Conservation (phyloP, 30 jellyfish, hydroid and myxozoan genomes). For the Hydractinia symbiolongicarpus region DNA sequence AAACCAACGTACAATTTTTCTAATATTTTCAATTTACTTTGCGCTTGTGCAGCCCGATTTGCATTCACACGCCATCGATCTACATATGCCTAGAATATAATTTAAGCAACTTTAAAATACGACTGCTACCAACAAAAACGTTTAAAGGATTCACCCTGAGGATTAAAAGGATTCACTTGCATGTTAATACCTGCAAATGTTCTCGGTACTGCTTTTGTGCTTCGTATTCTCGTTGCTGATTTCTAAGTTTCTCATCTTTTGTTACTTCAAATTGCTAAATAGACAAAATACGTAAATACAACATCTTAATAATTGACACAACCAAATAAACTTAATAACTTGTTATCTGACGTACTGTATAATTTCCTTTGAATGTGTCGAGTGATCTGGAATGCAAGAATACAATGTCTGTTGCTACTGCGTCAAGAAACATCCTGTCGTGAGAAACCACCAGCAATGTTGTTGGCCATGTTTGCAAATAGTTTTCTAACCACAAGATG, state of each 20-base stretch:
- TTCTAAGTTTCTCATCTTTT: conserved; percentile 70
- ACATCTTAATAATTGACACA: too few relatives aligned
- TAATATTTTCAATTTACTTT: conserved; percentile 86
- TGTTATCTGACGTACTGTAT: conserved; percentile 45
- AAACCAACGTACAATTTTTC: conserved; percentile 77
- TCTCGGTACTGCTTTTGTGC: conserved; percentile 97
- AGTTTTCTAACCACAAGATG: conserved; percentile 86
- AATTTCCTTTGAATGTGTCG: conserved; percentile 89
- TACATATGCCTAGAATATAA: conserved; percentile 58
- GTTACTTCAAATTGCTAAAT: conserved; percentile 81
- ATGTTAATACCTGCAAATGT: conserved; percentile 67
- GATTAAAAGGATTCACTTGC: not conserved
- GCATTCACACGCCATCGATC: conserved; percentile 98
- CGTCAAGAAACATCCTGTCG: conserved; percentile 96
- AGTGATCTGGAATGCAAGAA: conserved; percentile 64
- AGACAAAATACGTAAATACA: not conserved
- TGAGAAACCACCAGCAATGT: conserved; percentile 96
- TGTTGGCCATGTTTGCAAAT: conserved; percentile 92
- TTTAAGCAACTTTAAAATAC: not conserved
- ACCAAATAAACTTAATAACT: not conserved
- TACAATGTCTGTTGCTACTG: conserved; percentile 93
- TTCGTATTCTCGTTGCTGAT: conserved; percentile 97
- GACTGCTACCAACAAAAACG: not conserved
- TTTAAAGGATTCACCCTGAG: not conserved
- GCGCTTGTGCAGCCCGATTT: conserved; percentile 98